Evolutionary conservation across 1,140 invertebrate genomes (phyloP).

Genomic region (Neuroterus valhalla): DNA sequence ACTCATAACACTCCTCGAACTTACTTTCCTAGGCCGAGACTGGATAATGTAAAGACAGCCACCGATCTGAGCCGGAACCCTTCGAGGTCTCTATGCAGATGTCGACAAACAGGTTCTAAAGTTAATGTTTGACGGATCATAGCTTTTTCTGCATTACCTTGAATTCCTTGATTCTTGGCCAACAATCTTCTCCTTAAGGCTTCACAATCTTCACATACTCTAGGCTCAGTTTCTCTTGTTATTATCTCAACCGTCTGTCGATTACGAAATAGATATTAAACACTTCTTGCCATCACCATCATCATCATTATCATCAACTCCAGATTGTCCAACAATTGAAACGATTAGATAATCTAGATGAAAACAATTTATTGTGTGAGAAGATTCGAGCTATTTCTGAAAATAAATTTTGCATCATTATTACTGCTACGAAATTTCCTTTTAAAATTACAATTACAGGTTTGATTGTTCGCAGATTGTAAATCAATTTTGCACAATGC

Average conservation of each 20-base stretch:
- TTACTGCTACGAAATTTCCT: background rate
- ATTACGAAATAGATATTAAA: constrained; percentile 25
- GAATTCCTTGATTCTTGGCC: constrained; percentile 26
- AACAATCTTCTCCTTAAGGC: constrained; percentile 28
- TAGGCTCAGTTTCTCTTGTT: constrained; percentile 17
- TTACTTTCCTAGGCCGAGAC: constrained; percentile 6
- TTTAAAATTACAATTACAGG: background rate
- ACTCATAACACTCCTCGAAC: background rate
- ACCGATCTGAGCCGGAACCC: constrained; percentile 26
- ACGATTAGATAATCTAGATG: background rate
- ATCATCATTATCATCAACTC: background rate
- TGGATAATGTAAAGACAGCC: constrained; percentile 1
- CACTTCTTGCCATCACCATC: background rate
- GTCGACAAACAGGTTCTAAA: constrained; percentile 40
- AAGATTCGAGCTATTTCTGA: background rate
- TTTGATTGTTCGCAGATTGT: background rate
- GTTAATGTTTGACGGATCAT: constrained; percentile 33
- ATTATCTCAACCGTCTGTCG: background rate
- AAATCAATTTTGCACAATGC: no score
- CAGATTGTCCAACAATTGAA: background rate
- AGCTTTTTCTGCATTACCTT: constrained; percentile 31
- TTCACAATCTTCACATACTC: no score
- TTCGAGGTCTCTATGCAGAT: constrained; percentile 35
- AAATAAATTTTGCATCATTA: background rate
- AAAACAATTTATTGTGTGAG: background rate